Evolutionary conservation across 2,797 vertebrate species (phyloP), one percentile per base, ranked within the genome.

Genomic region (Cetoscarus ocellatus): DNA sequence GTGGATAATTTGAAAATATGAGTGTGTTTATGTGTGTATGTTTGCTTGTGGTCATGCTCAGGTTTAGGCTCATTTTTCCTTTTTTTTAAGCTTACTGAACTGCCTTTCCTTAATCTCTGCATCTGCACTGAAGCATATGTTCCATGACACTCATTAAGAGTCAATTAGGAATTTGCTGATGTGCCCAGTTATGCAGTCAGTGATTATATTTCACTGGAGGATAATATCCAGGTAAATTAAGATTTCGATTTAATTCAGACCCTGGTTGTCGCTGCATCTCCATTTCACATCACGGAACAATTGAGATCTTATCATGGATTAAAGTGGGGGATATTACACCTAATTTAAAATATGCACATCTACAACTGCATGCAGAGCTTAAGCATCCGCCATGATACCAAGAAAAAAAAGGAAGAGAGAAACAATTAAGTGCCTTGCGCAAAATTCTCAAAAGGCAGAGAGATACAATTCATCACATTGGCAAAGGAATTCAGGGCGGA

Each of bases 191-290:
- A 88, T 86, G 87, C 86, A 89, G 84, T 75, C 77, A 85, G 87
- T 91, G 88, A 91, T 92, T 89, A 86, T 87, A 88, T 91, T 93
- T 92, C 82, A 88, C 83, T 84, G 85, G 80, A 86, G 86, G 87
- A 93, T 92, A 90, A 92, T 91, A 92, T 93, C 89, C 91, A 92
- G 88, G 91, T 94, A 91, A 93, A 93, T 92, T 91, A 91, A 92
- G 88, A 93, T 93, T 92, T 90, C 80, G 40, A 90, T 93, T 92
- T 92, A 91, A 93, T 93, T 92, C 87, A 83, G 84, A 35, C 73
- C 70, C 74, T 66, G 82, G 82, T 88, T 90, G 89, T 85, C 83
- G 68, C 87, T 60, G 83, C 87, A 92, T 93, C 91, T 93, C 86
- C 77, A 90, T 94, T 93, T 92, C 90, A 91, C 82, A 91, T 91